phyloP scores from a whole-genome alignment of 1,140 invertebrate species.

The Rhizoglyphus robini region DNA sequence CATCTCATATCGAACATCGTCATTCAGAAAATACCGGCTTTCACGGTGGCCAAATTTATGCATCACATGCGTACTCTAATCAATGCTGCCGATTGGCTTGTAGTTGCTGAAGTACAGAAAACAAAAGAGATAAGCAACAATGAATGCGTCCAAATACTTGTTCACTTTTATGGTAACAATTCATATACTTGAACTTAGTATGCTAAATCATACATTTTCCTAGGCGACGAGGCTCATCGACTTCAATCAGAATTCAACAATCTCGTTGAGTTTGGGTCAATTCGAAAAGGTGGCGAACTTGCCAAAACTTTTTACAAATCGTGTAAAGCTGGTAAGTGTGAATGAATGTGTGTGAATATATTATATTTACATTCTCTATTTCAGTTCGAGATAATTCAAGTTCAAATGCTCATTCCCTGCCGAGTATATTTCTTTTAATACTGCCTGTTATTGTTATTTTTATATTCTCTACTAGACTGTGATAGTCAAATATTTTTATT shows the following conservation, averaged over 20 bases:
- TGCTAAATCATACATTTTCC: conserved; percentile 4
- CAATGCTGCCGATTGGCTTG: conserved; percentile 75
- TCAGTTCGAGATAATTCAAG: background rate
- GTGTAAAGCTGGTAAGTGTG: conserved; percentile 26
- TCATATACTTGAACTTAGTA: background rate
- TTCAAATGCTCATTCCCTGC: background rate
- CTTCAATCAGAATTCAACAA: conserved; percentile 29
- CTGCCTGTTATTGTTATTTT: background rate
- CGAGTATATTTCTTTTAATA: no score
- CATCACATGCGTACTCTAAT: conserved; percentile 62
- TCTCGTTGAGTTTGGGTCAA: conserved; percentile 29
- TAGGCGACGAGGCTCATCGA: conserved; percentile 25
- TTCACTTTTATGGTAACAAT: conserved; percentile 61
- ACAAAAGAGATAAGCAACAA: conserved; percentile 59
- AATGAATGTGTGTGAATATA: no score
- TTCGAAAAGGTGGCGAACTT: conserved; percentile 21
- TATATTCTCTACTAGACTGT: background rate
- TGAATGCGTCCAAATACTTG: conserved; percentile 67
- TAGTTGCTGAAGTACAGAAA: conserved; percentile 58
- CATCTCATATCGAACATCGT: conserved; percentile 81
- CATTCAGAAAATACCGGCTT: conserved; percentile 66
- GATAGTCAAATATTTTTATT: conserved; percentile 11
- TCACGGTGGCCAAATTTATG: conserved; percentile 65
- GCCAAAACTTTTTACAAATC: conserved; percentile 28
- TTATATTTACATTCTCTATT: background rate